Evolutionary conservation across 2,797 vertebrate species (phyloP), one percentile per base, ranked within the genome.

Genomic region (Notolepis coatsorum): DNA sequence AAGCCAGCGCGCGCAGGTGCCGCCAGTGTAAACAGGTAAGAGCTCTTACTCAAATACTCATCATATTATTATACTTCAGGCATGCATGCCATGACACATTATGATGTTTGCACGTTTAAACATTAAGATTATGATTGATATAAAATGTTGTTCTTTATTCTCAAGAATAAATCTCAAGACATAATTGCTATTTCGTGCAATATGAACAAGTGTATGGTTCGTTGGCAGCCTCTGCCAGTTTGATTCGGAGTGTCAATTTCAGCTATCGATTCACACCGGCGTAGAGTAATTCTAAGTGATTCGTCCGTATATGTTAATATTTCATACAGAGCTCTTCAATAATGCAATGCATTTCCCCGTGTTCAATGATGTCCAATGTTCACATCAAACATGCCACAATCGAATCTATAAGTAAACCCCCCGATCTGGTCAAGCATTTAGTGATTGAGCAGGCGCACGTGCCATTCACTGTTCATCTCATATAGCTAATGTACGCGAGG

Each of bases 21-120:
- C 56, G 28, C 37, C 56, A 54, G 35, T 30, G 54, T 53, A 47
- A 52, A 51, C 61, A 83, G 76, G 84, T 85, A 77, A 61, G 79
- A 52, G 30, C 10, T 61, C 43, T 17, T 27, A 9, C 33, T 12
- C 1, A n/a, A 3, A 12, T 24, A 39, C 52, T 50, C 47, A 46
- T 18, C n/a, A 42, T 39, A 20, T 37, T 23, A 8, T 21, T 9
- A 52, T n/a, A 15, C 18, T 18, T 23, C 47, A 28, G 27, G n/a
- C n/a, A 48, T 30, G 17, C 61, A n/a, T 66, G 52, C 28, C 43
- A 28, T 53, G 31, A 20, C 8, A 35, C 3, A 12, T 20, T 37
- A 1, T 46, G 17, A 33, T 37, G 42, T 72, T 52, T 37, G 2
- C n/a, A n/a, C n/a, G n/a, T n/a, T n/a, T n/a, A n/a, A n/a, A n/a